Evolutionary conservation across 2,888 invertebrate genomes (phyloP).

Genomic region (Spilosoma lubricipeda): DNA sequence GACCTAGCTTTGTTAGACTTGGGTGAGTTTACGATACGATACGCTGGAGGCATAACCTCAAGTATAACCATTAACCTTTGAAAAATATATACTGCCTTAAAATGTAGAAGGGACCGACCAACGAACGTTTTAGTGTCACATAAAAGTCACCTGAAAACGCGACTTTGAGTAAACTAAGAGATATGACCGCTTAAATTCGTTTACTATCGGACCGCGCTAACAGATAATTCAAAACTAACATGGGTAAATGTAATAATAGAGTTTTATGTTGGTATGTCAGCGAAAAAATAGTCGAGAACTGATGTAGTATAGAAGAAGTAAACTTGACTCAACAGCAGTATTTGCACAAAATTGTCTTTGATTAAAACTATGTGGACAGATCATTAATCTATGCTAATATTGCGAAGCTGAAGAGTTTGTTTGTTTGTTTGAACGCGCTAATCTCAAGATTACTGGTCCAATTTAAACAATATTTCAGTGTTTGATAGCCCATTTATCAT

Average conservation of each 20-base stretch:
- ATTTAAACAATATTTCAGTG: no score
- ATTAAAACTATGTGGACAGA: no score
- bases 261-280: background rate
- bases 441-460: no score
- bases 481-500: no score
- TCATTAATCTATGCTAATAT: no score
- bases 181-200: conserved; percentile 6
- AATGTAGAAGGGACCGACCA: conserved; percentile 15
- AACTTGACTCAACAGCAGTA: background rate
- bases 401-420: no score
- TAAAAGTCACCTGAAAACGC: conserved; percentile 23
- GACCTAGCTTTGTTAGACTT: conserved; percentile 13
- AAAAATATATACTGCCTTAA: conserved; percentile 18
- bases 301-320: no score
- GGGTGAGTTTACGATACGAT: conserved; percentile 16
- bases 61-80: conserved; percentile 15
- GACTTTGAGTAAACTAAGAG: conserved; percentile 17
- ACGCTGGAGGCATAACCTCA: conserved; percentile 12
- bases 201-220: conserved; percentile 6
- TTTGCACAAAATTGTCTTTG: background rate
- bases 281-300: background rate
- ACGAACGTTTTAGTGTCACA: conserved; percentile 13
- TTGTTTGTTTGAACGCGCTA: no score
- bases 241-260: background rate
- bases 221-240: conserved; percentile 10